A percentile compares a stretch with the other conserved stretches of the same genome.
These are phyloP conservation scores for Dendrocincla tyrannina DNA, from an alignment of 2,797 vertebrate genomes.

Conservation along the genomic window DNA sequence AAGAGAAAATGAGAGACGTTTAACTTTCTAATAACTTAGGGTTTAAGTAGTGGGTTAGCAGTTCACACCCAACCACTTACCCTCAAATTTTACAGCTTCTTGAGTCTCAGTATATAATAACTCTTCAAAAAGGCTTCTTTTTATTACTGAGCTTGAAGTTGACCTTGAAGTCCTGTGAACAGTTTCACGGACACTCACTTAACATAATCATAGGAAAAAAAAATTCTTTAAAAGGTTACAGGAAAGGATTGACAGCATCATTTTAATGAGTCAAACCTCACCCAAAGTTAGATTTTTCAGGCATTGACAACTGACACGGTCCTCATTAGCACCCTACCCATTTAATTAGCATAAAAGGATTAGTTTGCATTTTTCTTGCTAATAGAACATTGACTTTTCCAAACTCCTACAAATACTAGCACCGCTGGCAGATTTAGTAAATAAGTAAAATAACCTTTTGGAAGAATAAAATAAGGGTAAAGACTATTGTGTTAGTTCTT, in stretches of 20 bases:
- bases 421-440: not conserved
- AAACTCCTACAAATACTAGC: not conserved
- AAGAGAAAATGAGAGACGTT: not conserved
- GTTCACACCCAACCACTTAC: not conserved
- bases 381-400: not conserved
- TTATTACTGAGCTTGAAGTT: not conserved
- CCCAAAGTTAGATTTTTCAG: not conserved
- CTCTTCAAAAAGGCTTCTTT: not conserved
- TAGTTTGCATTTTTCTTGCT: not conserved
- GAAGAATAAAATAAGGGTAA: not conserved
- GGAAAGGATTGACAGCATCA: not conserved
- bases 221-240: not conserved
- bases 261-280: not conserved
- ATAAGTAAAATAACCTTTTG: not conserved
- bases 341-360: constrained; percentile 6
- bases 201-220: not conserved
- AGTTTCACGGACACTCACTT: accelerated
- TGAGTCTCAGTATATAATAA: not conserved
- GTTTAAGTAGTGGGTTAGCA: not conserved
- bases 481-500: not conserved
- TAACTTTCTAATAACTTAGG: not conserved
- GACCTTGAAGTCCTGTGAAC: not conserved
- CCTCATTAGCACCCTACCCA: not conserved
- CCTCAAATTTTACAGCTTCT: not conserved
- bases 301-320: not conserved